Conservation (phyloP, 37 sponge, comb jelly and placozoan species). For the Beroe ovata region DNA sequence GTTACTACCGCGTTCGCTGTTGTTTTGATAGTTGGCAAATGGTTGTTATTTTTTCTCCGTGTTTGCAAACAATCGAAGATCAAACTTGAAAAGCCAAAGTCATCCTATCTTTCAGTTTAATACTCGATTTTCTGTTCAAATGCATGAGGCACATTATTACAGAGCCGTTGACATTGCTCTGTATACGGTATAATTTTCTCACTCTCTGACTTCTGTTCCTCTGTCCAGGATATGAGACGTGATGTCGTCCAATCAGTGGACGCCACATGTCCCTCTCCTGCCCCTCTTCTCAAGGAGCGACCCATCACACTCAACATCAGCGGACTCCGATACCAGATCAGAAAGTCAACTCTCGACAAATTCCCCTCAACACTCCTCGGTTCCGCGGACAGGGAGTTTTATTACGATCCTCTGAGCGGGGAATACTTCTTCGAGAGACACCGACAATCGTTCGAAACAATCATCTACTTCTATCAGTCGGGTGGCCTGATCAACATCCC, state of each 20-base stretch:
- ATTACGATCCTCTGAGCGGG: not conserved
- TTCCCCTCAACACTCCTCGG: constrained; percentile 18
- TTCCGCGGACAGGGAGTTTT: not conserved
- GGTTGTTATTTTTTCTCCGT: too few relatives aligned
- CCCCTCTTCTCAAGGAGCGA: not conserved
- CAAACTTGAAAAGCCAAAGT: too few relatives aligned
- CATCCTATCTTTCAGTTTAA: too few relatives aligned
- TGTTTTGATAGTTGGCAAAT: too few relatives aligned
- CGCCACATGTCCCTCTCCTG: not conserved
- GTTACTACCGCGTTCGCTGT: too few relatives aligned
- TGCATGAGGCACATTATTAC: too few relatives aligned
- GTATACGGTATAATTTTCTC: too few relatives aligned
- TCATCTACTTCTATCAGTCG: constrained; percentile 28
- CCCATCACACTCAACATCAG: constrained; percentile 32
- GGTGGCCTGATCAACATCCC: constrained; percentile 11
- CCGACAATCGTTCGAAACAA: not conserved
- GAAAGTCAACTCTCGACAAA: not conserved
- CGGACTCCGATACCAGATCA: constrained; percentile 2
- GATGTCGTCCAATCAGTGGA: not conserved
- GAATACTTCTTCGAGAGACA: constrained; percentile 38
- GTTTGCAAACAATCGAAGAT: too few relatives aligned
- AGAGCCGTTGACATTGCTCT: too few relatives aligned
- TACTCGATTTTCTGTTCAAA: too few relatives aligned
- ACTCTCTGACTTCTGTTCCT: too few relatives aligned
- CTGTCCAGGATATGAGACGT: too few relatives aligned